Evolutionary conservation across 1,140 invertebrate species (phyloP), one percentile per base, ranked within the genome.

Genomic region (Caerostris extrusa): DNA sequence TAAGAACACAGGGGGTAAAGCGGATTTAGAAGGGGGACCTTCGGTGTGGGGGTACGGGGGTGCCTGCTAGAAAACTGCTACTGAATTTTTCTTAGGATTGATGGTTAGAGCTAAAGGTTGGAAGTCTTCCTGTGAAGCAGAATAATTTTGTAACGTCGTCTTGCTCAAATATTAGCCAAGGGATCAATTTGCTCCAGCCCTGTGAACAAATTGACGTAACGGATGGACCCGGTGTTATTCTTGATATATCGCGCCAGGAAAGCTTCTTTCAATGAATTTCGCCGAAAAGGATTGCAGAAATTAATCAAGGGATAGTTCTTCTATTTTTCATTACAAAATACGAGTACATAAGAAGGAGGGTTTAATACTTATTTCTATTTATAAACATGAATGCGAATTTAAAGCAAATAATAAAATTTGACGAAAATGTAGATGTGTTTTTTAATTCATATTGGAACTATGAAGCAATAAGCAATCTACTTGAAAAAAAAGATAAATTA

Each of bases 171-270:
- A 85, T 85, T 85, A 58, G 82, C 56, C 53, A 14, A 57, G 82
- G 82, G 82, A 85, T 85, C 82, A 85, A 85, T 85, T 85, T 85
- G 82, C 17, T 85, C 57, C 57, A 85, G n/a, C 82, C 82, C 57
- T 55, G 56, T 55, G 82, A 85, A 58, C 82, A 85, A 85, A 85
- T 85, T 85, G 82, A 85, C 82, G 82, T 56, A 85, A 56, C 55
- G 57, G 82, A 58, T 85, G 55, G 82, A 85, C 55, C 57, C n/a
- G 57, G 19, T 56, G 82, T 85, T 85, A 19, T 17, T 19, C 55
- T 57, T 85, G 82, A 85, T 85, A 19, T 58, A 85, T 85, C 82
- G 55, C 1, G 17, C 19, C n/a, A 17, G 55, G 56, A 17, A 85
- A 85, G 53, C n/a, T 19, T 7, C 69, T 19, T 58, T 57, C 55